Base-by-base conservation (phyloP, 2,113 vertebrate genomes). In the Alectura lathami region DNA sequence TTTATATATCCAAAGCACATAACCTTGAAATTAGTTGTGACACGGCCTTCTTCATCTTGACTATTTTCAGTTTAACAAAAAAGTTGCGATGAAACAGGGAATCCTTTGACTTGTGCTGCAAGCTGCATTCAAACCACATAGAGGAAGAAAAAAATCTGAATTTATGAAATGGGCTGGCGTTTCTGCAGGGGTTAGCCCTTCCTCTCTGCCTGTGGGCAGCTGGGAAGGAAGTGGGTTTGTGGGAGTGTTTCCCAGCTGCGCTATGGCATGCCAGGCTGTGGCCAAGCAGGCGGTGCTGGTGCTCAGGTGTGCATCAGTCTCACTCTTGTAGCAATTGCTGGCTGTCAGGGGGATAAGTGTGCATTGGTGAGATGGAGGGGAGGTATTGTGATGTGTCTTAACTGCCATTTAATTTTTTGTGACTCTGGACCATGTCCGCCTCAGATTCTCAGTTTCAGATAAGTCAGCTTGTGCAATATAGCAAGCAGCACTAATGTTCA, bases 291-390 rank as follows among this genome's bases (percentile, higher is more conserved):
- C 26, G 6, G 38, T 16, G 0, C 57, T 6, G 0, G 24, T 42
- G 29, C 48, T 18, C 3, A 0, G 5, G 13, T 0, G 0, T 40
- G 5, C 0, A 1, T 68, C 48, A 43, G 21, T 13, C n/a, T 38
- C 7, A 8, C 12, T 24, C 0, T 0, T 54, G 48, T 42, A 67
- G 43, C 34, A 17, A 27, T 38, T 82, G 14, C 22, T 5, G 6
- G 10, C 64, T 34, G 32, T 56, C 29, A 26, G 51, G 3, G 11
- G 26, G 54, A 30, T 18, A 40, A 45, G 43, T 34, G 32, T 40
- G 48, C 11, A 1, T n/a, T 4, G 6, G 3, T 84, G 50, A 88
- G 86, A 63, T n/a, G 42, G n/a, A 13, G 67, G 42, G 11, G 48
- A 64, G 23, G 29, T 16, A 30, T 9, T 32, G 40, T 38, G 13